A percentile compares a stretch with the other conserved stretches of the same genome.
These are phyloP conservation scores for Graphium colonna DNA, from an alignment of 2,888 invertebrate genomes.

Conservation along the genomic window DNA sequence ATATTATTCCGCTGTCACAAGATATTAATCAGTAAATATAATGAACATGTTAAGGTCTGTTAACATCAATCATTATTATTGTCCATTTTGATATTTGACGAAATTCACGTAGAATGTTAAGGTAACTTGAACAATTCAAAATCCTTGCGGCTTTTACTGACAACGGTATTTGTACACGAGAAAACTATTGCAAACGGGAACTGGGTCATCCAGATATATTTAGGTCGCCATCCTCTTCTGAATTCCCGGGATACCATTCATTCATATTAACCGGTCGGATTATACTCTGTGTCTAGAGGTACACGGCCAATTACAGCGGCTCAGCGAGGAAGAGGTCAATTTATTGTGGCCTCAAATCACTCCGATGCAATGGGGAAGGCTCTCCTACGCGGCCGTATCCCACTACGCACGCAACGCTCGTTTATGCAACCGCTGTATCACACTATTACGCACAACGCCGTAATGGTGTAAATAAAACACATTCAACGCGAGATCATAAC, in stretches of 20 bases:
- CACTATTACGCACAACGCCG: constrained; percentile 3
- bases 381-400: constrained; percentile 64
- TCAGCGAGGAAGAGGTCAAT: constrained; percentile 70
- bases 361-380: constrained; percentile 63
- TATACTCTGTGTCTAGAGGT: constrained; percentile 50
- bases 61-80: no score
- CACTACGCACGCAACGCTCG: constrained; percentile 49
- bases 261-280: constrained; percentile 32
- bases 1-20: no score
- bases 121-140: no score
- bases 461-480: no score
- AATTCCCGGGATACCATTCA: constrained; percentile 37
- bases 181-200: background rate
- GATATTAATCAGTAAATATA: no score
- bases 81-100: no score
- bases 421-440: constrained; percentile 39
- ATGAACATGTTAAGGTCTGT: no score
- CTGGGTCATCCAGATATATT: constrained; percentile 3
- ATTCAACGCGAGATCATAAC: no score
- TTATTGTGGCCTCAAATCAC: constrained; percentile 76
- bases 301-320: constrained; percentile 59
- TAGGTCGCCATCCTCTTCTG: constrained; percentile 34
- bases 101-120: no score
- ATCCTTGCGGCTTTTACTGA: background rate
- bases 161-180: background rate